phyloP scores from a whole-genome alignment of 1,140 invertebrate genomes.

The Chrysomallon squamiferum region DNA sequence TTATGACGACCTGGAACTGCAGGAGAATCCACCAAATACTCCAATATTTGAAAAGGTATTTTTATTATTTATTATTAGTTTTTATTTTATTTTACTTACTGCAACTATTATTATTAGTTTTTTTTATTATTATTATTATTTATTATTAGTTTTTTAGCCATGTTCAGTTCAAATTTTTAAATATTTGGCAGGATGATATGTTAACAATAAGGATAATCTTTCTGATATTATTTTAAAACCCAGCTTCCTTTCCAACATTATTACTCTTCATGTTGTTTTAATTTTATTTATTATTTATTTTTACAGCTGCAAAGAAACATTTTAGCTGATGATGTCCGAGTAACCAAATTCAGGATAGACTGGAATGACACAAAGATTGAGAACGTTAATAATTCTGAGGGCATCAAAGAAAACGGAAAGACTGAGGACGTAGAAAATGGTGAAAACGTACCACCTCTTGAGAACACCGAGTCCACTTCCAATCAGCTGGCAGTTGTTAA shows the following conservation, averaged over 20 bases:
- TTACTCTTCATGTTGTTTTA: no score
- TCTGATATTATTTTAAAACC: no score
- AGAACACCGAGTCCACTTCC: neutral
- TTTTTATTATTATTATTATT: no score
- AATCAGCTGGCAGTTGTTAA: neutral
- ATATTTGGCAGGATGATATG: no score
- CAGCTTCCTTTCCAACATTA: no score
- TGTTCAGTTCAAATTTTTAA: no score
- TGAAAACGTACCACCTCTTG: neutral
- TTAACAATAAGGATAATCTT: no score
- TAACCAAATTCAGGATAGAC: constrained; percentile 97
- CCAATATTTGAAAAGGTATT: constrained; percentile 90
- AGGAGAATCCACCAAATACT: constrained; percentile 91
- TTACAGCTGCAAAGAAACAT: constrained; percentile 86
- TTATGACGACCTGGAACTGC: constrained; percentile 90
- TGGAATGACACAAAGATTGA: constrained; percentile 78
- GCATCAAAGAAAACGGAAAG: neutral
- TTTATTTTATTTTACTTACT: neutral
- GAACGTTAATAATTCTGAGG: neutral
- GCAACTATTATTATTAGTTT: neutral
- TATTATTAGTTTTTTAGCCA: no score
- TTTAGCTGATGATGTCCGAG: constrained; percentile 89
- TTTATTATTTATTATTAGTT: no score
- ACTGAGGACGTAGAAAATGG: neutral
- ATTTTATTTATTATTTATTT: constrained; percentile 9